Evolutionary conservation across 2,888 invertebrate genomes (phyloP).

Genomic region (Caenorhabditis angaria): DNA sequence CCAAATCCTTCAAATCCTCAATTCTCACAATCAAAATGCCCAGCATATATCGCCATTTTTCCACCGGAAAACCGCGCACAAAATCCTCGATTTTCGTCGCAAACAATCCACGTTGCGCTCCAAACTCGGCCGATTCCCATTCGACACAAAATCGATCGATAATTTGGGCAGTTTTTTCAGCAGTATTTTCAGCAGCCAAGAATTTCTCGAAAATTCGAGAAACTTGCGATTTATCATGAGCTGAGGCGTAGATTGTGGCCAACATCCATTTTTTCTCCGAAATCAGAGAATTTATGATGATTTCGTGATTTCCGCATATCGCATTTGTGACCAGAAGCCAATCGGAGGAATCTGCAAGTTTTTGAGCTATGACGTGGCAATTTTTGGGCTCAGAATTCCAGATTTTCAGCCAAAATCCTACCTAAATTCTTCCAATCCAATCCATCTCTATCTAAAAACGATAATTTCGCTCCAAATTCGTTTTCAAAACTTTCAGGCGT

Average conservation of each 20-base stretch:
- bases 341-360: constrained; percentile 6
- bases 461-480: too few relatives aligned
- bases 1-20: too few relatives aligned
- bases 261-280: constrained; percentile 14
- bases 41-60: constrained; percentile 27
- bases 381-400: too few relatives aligned
- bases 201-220: constrained; percentile 16
- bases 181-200: neutral
- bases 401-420: too few relatives aligned
- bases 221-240: constrained; percentile 14
- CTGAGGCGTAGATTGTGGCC: constrained; percentile 28
- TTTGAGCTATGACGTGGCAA: too few relatives aligned
- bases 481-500: too few relatives aligned
- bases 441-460: too few relatives aligned
- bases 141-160: neutral
- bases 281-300: constrained; percentile 15
- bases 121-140: neutral
- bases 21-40: too few relatives aligned
- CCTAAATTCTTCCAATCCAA: too few relatives aligned
- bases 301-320: constrained; percentile 20
- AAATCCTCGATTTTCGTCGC: constrained; percentile 2
- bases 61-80: constrained; percentile 19
- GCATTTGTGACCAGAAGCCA: constrained; percentile 20
- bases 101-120: neutral
- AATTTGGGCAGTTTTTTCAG: neutral